Evolutionary conservation across 2,113 vertebrate genomes (phyloP), one percentile per base, ranked within the genome.

Genomic region (Halichoeres trimaculatus): DNA sequence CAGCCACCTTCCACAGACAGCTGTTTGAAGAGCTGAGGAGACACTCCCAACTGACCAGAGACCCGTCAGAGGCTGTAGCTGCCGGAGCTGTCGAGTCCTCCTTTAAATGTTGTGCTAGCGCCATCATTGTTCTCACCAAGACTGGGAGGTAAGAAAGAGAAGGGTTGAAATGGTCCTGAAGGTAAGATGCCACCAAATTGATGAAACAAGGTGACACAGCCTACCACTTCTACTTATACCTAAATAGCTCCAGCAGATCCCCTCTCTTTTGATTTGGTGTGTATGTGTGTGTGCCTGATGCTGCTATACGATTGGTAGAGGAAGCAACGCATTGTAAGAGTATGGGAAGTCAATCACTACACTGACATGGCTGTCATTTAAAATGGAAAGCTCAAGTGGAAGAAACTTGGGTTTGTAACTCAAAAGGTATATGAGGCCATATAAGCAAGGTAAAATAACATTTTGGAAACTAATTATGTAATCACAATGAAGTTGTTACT

Each of bases 51-150:
- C 92, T 99, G 88, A 99, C 96, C 91, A 94, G 94, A 7, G 98
- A 99, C 89, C 97, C 96, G 58, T 96, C 98, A 4, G 98, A 99
- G 93, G 96, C 95, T 0, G 95, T 96, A 1, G 98, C 98, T 71
- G 94, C 96, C 38, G 98, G 98, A 19, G 97, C 97, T 24, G 98
- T 99, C 48, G 98, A 99, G 94, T 93, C 98, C 3, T 96, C 98
- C 82, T 98, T 99, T 96, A 99, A 99, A 93, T 98, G 96, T 93
- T 96, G 95, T 85, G 97, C 98, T 40, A 97, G 96, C 84, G 97
- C 96, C 90, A 93, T 99, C 90, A 97, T 99, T 93, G 92, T 98
- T 57, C 96, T 99, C 88, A 98, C 98, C 92, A 99, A 99, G 86
- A 96, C 95, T 69, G 97, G 97, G 92, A 98, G 98, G 98, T 99